phyloP scores from a whole-genome alignment of 1,140 invertebrate species.

The Drosophila punjabiensis region DNA sequence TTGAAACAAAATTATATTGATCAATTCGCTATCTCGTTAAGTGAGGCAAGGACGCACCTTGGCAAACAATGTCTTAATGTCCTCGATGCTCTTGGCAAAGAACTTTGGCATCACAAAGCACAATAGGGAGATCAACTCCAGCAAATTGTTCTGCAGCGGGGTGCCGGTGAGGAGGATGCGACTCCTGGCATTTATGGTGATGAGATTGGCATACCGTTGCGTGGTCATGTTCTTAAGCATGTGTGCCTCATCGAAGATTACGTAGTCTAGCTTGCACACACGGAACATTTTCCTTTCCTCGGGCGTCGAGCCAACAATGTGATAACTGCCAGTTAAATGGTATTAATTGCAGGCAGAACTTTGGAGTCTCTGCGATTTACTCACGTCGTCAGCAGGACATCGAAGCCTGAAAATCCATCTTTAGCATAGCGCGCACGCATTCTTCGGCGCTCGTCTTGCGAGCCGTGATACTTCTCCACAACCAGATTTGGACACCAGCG shows the following conservation, averaged over 20 bases:
- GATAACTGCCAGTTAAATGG: slow-evolving; percentile 86
- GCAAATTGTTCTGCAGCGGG: slow-evolving; percentile 97
- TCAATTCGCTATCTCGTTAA: neutral
- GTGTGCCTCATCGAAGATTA: slow-evolving; percentile 98
- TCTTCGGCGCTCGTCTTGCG: slow-evolving; percentile 92
- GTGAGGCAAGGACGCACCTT: slow-evolving; percentile 77
- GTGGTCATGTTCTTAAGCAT: slow-evolving; percentile 99
- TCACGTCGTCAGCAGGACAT: slow-evolving; percentile 94
- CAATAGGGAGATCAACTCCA: slow-evolving; percentile 97
- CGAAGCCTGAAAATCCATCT: slow-evolving; percentile 90
- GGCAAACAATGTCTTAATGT: slow-evolving; percentile 95
- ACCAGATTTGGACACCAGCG: slow-evolving; percentile 94
- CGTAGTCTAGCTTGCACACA: slow-evolving; percentile 95
- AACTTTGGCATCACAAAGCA: slow-evolving; percentile 98
- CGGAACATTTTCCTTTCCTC: slow-evolving; percentile 97
- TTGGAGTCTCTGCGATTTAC: neutral
- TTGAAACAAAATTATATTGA: neutral
- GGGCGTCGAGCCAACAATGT: slow-evolving; percentile 91
- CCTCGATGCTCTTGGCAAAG: slow-evolving; percentile 94
- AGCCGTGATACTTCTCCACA: slow-evolving; percentile 95
- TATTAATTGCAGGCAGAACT: neutral
- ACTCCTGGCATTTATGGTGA: slow-evolving; percentile 94
- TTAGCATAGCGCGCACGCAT: slow-evolving; percentile 92
- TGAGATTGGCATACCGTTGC: slow-evolving; percentile 94
- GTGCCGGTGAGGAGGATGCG: slow-evolving; percentile 96